A percentile compares a stretch with the other conserved stretches of the same genome.
Conservation (phyloP, 1,140 invertebrate genomes). For the Cydia amplana region DNA sequence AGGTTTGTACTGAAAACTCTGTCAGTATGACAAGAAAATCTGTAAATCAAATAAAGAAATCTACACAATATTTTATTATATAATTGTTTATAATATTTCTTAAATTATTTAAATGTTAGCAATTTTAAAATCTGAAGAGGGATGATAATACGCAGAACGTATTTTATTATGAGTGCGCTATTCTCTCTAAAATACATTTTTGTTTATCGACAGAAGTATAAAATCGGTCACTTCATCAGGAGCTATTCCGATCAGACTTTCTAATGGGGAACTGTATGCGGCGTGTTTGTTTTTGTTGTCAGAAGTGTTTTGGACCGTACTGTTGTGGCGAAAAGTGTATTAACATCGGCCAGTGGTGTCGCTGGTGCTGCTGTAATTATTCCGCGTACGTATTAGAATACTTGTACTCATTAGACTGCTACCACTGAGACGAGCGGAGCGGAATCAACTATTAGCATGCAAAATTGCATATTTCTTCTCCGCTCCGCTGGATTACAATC, state of each 20-base stretch:
- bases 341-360: background rate
- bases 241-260: background rate
- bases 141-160: background rate
- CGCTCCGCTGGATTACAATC: too few species aligned
- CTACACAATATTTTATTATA: background rate
- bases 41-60: background rate
- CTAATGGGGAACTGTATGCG: background rate
- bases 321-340: background rate
- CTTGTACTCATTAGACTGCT: too few species aligned
- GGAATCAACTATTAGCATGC: too few species aligned
- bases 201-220: conserved; percentile 9
- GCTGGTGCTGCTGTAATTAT: background rate
- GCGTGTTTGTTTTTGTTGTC: background rate
- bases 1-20: background rate
- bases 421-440: too few species aligned
- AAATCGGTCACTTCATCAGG: background rate
- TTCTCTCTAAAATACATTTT: background rate
- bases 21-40: background rate
- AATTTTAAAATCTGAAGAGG: background rate
- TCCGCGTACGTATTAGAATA: background rate
- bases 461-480: too few species aligned
- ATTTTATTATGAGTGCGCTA: conserved; percentile 5
- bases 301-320: background rate
- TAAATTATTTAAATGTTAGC: background rate
- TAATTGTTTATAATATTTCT: background rate